Percentiles rank a stretch among this genome's conserved stretches.
These are phyloP conservation scores for Peucedramus taeniatus DNA, from an alignment of 2,113 vertebrate genomes.

Conservation along the genomic window DNA sequence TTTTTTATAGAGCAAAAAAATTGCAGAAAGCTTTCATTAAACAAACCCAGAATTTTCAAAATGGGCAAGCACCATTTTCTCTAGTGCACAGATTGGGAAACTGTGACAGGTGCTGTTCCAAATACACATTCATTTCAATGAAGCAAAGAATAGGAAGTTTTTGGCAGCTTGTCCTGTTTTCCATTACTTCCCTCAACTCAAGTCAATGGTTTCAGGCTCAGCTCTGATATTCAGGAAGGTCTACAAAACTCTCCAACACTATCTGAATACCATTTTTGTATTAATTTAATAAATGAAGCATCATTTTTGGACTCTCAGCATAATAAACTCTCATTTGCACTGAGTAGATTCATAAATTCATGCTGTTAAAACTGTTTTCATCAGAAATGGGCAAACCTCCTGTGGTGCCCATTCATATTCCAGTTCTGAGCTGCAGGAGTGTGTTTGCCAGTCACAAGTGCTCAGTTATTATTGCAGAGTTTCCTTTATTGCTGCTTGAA, in stretches of 20 bases:
- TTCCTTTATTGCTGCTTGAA: conserved; percentile 53
- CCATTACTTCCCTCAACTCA: background rate
- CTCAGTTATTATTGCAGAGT: conserved; percentile 42
- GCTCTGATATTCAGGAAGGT: conserved; percentile 7
- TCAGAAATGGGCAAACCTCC: conserved; percentile 54
- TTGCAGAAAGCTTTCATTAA: background rate
- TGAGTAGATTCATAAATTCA: conserved; percentile 70
- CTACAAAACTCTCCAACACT: conserved; percentile 1
- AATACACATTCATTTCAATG: conserved; percentile 36
- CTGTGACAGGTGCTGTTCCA: conserved; percentile 39
- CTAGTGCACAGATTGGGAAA: conserved; percentile 14
- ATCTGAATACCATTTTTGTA: conserved; percentile 47
- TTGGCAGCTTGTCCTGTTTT: conserved; percentile 3
- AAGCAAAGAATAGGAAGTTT: conserved; percentile 8
- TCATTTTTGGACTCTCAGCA: conserved; percentile 62
- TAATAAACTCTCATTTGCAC: conserved; percentile 70
- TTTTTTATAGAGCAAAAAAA: background rate
- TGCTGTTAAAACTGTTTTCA: conserved; percentile 70
- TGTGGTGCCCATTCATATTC: conserved; percentile 55
- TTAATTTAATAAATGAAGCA: conserved; percentile 74
- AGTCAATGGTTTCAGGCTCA: background rate
- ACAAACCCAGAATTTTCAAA: background rate
- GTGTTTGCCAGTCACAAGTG: conserved; percentile 43
- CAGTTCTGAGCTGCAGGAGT: conserved; percentile 48
- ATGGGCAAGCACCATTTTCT: background rate